Percentiles rank a stretch among this genome's conserved stretches.
Conservation (phyloP, 2,888 invertebrate genomes). For the Empis livida region DNA sequence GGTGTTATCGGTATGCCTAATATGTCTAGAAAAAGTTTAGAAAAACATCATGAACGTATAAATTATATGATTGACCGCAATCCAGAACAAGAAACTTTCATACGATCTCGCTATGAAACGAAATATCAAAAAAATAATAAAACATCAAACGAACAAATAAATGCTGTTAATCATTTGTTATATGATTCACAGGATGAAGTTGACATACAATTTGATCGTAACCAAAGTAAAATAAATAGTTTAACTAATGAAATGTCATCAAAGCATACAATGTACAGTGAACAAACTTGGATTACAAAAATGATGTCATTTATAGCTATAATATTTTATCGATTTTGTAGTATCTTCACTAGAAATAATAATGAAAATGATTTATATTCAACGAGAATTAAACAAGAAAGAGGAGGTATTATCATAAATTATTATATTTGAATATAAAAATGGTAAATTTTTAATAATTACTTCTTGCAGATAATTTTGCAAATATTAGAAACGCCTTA, state of each 20-base stretch:
- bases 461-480: conserved; percentile 19
- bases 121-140: conserved; percentile 12
- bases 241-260: conserved; percentile 6
- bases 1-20: conserved; percentile 77
- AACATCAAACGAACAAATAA: conserved; percentile 6
- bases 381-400: conserved; percentile 17
- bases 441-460: not conserved
- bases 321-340: conserved; percentile 21
- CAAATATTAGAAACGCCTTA: conserved; percentile 17
- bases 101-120: conserved; percentile 28
- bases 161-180: conserved; percentile 17
- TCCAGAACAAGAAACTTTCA: conserved; percentile 28
- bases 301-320: conserved; percentile 22
- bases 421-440: too few species aligned
- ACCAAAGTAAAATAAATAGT: conserved; percentile 14
- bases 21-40: conserved; percentile 68
- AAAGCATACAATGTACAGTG: conserved; percentile 7
- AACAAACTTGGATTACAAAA: conserved; percentile 23
- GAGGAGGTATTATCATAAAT: conserved; percentile 15
- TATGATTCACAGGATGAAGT: conserved; percentile 34
- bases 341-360: conserved; percentile 12
- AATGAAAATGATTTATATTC: conserved; percentile 16
- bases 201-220: conserved; percentile 20
- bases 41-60: conserved; percentile 44
- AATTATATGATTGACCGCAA: conserved; percentile 27